phyloP scores from a whole-genome alignment of 2,797 vertebrate species.

The Esox lucius region DNA sequence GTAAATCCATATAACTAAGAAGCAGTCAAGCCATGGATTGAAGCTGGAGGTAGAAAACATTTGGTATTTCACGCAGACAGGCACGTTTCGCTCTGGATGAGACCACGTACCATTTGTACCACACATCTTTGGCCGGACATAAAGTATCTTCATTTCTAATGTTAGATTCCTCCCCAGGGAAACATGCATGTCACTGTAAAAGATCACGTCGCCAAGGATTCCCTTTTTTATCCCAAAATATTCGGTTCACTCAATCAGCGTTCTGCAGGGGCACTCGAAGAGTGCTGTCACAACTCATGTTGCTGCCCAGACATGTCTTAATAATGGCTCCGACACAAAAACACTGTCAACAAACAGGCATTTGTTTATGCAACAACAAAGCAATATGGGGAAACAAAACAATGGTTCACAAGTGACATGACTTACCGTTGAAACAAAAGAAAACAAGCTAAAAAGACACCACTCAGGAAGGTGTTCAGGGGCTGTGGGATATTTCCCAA shows the following conservation, averaged over 20 bases:
- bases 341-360: conserved; percentile 18
- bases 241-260: conserved; percentile 30
- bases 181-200: conserved; percentile 66
- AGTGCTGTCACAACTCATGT: conserved; percentile 32
- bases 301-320: conserved; percentile 27
- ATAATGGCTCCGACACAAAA: conserved; percentile 43
- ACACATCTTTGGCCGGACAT: conserved; percentile 18
- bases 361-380: conserved; percentile 7
- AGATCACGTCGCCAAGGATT: conserved; percentile 58
- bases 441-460: not conserved
- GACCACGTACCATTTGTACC: conserved; percentile 35
- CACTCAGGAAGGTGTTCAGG: not conserved
- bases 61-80: conserved; percentile 24
- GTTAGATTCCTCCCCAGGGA: conserved; percentile 25
- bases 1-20: not conserved
- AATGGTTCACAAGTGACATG: not conserved
- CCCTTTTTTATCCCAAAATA: conserved; percentile 32
- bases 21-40: not conserved
- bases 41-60: conserved; percentile 14
- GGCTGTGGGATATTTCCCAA: not conserved
- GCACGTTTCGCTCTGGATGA: conserved; percentile 32
- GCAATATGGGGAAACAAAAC: not conserved
- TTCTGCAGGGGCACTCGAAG: conserved; percentile 42
- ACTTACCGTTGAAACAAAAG: not conserved
- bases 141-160: conserved; percentile 26